Conservation (phyloP, 2,797 vertebrate genomes). For the Malacoraja senta region DNA sequence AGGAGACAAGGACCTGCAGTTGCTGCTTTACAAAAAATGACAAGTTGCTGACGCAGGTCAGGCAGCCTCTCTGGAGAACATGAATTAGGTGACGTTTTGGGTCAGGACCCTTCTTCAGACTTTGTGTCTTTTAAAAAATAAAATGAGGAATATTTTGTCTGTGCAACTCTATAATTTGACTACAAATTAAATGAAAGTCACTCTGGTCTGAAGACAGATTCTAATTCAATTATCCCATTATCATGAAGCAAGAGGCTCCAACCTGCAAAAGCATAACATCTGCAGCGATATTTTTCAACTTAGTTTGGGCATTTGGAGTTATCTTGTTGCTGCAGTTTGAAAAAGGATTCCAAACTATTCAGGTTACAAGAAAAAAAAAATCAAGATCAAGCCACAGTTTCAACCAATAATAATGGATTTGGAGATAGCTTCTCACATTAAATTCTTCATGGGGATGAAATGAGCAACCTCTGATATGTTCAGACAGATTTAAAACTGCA, state of each 20-base stretch:
- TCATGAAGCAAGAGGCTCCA: background rate
- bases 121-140: background rate
- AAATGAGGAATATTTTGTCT: background rate
- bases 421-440: background rate
- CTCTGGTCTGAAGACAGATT: background rate
- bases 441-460: constrained; percentile 17
- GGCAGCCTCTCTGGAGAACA: too few species aligned
- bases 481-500: background rate
- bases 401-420: background rate
- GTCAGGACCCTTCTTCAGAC: too few species aligned
- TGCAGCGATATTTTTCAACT: background rate
- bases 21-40: too few species aligned
- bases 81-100: too few species aligned
- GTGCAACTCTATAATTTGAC: background rate
- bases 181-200: background rate
- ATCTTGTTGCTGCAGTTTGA: background rate
- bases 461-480: constrained; percentile 19
- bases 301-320: background rate
- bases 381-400: constrained; percentile 5
- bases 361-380: background rate
- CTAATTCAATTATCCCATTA: background rate
- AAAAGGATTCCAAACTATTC: background rate
- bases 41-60: too few species aligned
- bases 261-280: background rate
- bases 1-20: too few species aligned